Evolutionary conservation across 2,113 vertebrate species (phyloP).

Genomic region (Tragelaphus buxtoni): DNA sequence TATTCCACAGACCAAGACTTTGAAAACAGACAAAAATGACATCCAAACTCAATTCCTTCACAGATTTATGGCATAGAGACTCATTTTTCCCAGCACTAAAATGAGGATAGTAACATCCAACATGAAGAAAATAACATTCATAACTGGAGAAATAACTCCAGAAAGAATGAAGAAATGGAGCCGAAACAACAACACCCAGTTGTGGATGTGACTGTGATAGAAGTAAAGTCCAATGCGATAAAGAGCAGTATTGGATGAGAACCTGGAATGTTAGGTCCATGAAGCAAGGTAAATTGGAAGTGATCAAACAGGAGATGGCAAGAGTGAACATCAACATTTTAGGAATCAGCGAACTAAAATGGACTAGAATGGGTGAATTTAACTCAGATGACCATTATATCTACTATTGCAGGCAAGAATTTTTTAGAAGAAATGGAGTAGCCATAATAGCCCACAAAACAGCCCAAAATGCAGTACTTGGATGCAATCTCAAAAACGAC

Average conservation of each 20-base stretch:
- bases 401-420: neutral
- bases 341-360: neutral
- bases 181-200: neutral
- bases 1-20: neutral
- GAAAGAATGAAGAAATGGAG: neutral
- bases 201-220: neutral
- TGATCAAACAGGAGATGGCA: neutral
- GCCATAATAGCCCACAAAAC: neutral
- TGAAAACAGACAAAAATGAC: neutral
- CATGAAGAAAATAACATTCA: neutral
- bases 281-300: neutral
- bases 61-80: neutral
- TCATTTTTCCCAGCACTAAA: neutral
- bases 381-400: neutral
- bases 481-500: neutral
- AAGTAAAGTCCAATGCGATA: neutral
- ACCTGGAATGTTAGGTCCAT: neutral
- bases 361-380: neutral
- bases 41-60: neutral
- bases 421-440: neutral
- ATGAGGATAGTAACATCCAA: neutral
- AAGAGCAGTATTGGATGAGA: neutral
- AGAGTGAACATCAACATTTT: neutral
- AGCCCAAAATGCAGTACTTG: neutral
- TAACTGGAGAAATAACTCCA: neutral